Evolutionary conservation across 1,140 invertebrate species (phyloP), one percentile per base, ranked within the genome.

Genomic region (Drosophila sulfurigaster): DNA sequence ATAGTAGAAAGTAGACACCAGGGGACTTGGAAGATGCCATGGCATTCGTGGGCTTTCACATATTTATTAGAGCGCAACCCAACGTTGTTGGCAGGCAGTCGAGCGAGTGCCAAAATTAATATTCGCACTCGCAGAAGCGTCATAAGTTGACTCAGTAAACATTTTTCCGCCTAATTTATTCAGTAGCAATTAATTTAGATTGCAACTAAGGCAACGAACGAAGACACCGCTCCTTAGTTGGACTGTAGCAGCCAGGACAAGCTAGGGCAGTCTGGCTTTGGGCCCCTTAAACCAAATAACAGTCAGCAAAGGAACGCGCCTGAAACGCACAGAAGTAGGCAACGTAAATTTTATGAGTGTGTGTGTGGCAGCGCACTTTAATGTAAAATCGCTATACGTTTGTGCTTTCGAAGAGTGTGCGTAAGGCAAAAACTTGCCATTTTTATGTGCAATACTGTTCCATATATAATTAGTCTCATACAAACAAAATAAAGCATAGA

Each of bases 101-200:
- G 25, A 75, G 67, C 51, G 25, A 48, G 59, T 38, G 66, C 51
- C 64, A 74, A 70, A 86, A 86, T 86, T 86, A 86, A 86, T 86
- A 86, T 86, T 86, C 82, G 79, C 82, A 86, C 75, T 85, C 75
- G 75, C 59, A 87, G 71, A 75, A 87, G 82, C 79, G 79, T 87
- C 82, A 87, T 82, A 86, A 86, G 82, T 87, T 87, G 79, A 73
- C 82, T 79, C 43, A 71, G 83, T 78, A 88, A 87, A 88, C 82
- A 87, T 87, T 87, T 86, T 87, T 87, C 82, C 83, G 83, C 82
- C 82, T 87, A 87, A 87, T 87, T 87, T 87, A 87, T 87, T 87
- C 83, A 82, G 83, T 80, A 87, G 82, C 82, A 87, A 87, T 87
- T 87, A 88, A 87, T 87, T 87, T 87, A 88, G 83, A 88, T 87